phyloP scores from a whole-genome alignment of 2,113 vertebrate genomes.

The Castor canadensis region DNA sequence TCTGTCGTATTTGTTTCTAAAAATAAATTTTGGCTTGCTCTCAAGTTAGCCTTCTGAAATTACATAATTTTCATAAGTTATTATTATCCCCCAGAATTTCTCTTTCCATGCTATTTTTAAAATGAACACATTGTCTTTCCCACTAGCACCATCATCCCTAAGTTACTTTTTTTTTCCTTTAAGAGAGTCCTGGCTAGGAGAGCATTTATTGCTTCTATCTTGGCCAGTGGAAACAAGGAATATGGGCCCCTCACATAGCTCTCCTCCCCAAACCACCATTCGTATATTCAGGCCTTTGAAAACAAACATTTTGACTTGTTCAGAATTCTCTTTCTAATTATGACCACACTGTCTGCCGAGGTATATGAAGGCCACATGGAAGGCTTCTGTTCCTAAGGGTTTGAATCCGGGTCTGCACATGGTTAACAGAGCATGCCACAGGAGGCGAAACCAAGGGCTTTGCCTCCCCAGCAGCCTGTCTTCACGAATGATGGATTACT shows the following conservation, averaged over 20 bases:
- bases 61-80: conserved; percentile 71
- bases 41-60: conserved; percentile 71
- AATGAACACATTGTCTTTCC: conserved; percentile 58
- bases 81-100: conserved; percentile 63
- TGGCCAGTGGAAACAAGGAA: background rate
- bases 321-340: background rate
- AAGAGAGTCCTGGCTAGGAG: background rate
- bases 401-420: background rate
- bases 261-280: background rate
- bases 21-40: conserved; percentile 67
- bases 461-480: background rate
- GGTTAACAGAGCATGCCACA: background rate
- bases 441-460: background rate
- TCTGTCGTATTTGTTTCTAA: conserved; percentile 68
- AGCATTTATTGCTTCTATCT: background rate
- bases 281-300: background rate
- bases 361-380: background rate
- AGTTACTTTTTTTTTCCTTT: background rate
- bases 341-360: background rate
- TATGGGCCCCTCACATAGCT: background rate
- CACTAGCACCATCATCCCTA: background rate
- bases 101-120: conserved; percentile 59
- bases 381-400: background rate
- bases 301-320: background rate
- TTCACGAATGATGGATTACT: background rate